phyloP scores from a whole-genome alignment of 2,888 invertebrate genomes.

The Cheilosia vulpina region DNA sequence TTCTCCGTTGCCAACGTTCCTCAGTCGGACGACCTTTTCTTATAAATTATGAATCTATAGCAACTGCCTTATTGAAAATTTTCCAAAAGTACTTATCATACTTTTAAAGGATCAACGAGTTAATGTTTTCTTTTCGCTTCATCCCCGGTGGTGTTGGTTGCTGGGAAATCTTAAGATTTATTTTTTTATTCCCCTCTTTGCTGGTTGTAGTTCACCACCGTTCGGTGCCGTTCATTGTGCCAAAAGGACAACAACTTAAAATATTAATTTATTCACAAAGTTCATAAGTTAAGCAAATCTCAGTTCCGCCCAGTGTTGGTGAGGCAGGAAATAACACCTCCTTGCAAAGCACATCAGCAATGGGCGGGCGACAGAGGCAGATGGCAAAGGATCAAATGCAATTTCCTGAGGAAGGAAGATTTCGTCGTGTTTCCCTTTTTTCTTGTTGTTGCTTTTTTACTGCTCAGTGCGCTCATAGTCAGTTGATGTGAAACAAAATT shows the following conservation, averaged over 20 bases:
- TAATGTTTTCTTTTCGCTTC: conserved; percentile 33
- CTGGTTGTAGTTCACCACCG: conserved; percentile 15
- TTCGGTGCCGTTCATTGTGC: conserved; percentile 4
- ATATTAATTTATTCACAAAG: conserved; percentile 74
- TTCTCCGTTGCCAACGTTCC: conserved; percentile 7
- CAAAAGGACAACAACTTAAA: conserved; percentile 70
- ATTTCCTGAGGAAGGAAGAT: conserved; percentile 63
- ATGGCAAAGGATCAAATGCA: conserved; percentile 66
- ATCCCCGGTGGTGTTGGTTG: conserved; percentile 1
- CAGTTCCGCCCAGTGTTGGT: conserved; percentile 25
- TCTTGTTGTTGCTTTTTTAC: conserved; percentile 11
- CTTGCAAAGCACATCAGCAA: neutral
- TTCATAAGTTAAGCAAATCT: conserved; percentile 74
- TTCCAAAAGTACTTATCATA: conserved; percentile 74
- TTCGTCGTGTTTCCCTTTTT: conserved; percentile 38
- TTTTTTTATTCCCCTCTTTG: neutral
- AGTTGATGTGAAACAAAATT: conserved; percentile 64
- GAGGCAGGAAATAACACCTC: conserved; percentile 63
- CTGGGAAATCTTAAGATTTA: conserved; percentile 10
- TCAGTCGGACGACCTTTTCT: conserved; percentile 26
- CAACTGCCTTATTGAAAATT: conserved; percentile 69
- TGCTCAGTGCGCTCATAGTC: conserved; percentile 24
- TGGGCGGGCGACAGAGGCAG: neutral
- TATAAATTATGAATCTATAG: conserved; percentile 65
- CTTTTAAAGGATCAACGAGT: conserved; percentile 74